Evolutionary conservation across 2,797 vertebrate genomes (phyloP).

Genomic region (Chloroceryle amazona): DNA sequence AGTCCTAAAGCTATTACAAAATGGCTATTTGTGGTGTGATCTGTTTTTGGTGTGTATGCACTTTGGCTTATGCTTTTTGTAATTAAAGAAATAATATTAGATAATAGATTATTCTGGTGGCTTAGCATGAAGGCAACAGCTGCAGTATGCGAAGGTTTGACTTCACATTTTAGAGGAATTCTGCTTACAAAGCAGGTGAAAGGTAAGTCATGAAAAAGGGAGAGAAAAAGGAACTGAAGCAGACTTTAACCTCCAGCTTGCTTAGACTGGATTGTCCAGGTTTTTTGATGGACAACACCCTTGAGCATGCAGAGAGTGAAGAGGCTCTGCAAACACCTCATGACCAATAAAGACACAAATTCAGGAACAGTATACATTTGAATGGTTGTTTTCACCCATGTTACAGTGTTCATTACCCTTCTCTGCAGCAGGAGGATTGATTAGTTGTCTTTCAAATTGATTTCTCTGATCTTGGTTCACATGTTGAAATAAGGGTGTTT

Average conservation of each 20-base stretch:
- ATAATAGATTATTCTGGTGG: constrained; percentile 35
- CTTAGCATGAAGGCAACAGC: constrained; percentile 21
- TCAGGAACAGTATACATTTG: background rate
- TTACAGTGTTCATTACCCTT: background rate
- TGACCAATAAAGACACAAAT: background rate
- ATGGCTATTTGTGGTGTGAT: constrained; percentile 67
- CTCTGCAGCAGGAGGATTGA: background rate
- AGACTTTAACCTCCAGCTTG: background rate
- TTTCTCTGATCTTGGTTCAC: background rate
- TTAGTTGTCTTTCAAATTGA: background rate
- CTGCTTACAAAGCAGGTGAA: background rate
- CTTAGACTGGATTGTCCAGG: background rate
- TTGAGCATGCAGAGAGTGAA: background rate
- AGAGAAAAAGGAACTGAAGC: background rate
- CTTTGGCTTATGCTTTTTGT: constrained; percentile 72
- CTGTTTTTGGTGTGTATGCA: constrained; percentile 62
- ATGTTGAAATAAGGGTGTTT: background rate
- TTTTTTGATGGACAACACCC: background rate
- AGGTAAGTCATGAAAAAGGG: background rate
- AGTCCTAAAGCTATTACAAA: constrained; percentile 57
- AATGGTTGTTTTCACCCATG: background rate
- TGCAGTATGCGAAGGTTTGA: background rate
- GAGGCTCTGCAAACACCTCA: background rate
- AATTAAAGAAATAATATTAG: constrained; percentile 75
- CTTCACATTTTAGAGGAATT: background rate